A percentile compares a stretch with the other conserved stretches of the same genome.
Conservation (phyloP, 2,888 invertebrate genomes). For the Fragum whitleyi region DNA sequence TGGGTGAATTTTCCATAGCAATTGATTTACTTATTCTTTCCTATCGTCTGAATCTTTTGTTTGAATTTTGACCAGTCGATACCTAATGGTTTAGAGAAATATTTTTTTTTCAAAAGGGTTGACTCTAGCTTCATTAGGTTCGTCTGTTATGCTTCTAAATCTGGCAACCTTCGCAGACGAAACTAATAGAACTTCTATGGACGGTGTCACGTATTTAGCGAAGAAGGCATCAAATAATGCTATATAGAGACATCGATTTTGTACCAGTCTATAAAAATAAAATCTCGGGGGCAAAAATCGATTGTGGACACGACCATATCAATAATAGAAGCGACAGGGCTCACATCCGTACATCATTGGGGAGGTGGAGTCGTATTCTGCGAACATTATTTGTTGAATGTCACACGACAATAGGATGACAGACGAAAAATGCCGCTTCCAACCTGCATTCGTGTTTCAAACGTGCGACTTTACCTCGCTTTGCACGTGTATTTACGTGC, state of each 20-base stretch:
- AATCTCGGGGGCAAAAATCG: background rate
- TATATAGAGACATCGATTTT: background rate
- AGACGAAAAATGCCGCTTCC: too few species aligned
- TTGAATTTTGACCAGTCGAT: too few species aligned
- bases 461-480: too few species aligned
- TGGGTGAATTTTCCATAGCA: too few species aligned
- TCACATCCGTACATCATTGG: background rate
- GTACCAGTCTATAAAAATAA: background rate
- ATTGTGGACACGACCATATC: slow-evolving; percentile 1
- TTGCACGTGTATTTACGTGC: too few species aligned
- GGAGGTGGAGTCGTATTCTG: background rate
- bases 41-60: too few species aligned
- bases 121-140: background rate
- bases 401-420: too few species aligned
- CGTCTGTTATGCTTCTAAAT: background rate
- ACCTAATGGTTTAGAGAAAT: too few species aligned
- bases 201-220: background rate
- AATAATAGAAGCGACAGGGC: background rate
- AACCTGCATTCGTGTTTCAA: too few species aligned
- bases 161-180: background rate
- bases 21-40: too few species aligned
- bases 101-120: too few species aligned
- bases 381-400: too few species aligned
- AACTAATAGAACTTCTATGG: background rate
- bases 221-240: background rate